Evolutionary conservation across 2,113 vertebrate genomes (phyloP).

Genomic region (Coreoperca whiteheadi): DNA sequence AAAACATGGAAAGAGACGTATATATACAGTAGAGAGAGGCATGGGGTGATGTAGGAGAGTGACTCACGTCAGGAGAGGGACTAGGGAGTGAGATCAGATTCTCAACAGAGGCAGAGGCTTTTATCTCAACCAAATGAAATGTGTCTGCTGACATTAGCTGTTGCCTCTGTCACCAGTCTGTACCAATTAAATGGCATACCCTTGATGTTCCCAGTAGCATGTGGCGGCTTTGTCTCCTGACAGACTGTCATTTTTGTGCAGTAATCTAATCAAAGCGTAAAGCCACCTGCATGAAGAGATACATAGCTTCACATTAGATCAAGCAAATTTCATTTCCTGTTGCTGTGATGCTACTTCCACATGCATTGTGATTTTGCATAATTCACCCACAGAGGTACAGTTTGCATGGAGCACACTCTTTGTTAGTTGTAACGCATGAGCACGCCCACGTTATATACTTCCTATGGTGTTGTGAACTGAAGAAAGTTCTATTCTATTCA

Average conservation of each 20-base stretch:
- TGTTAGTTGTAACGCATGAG: conserved; percentile 45
- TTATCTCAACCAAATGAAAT: conserved; percentile 43
- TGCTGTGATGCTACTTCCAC: conserved; percentile 15
- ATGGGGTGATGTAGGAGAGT: conserved; percentile 11
- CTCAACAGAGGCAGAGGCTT: conserved; percentile 48
- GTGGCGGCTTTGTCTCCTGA: conserved; percentile 16
- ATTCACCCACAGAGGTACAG: conserved; percentile 50
- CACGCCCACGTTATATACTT: conserved; percentile 43
- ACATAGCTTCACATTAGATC: background rate
- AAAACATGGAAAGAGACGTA: conserved; percentile 5
- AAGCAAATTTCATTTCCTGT: conserved; percentile 51
- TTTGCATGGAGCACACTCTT: conserved; percentile 22
- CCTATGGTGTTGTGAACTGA: conserved; percentile 20
- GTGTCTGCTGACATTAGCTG: conserved; percentile 54
- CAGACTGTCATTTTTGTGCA: conserved; percentile 15
- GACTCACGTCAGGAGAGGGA: conserved; percentile 29
- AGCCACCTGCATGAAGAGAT: conserved; percentile 12
- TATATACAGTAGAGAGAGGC: conserved; percentile 4
- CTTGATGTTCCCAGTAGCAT: conserved; percentile 12
- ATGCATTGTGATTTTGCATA: conserved; percentile 51
- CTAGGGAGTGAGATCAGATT: conserved; percentile 24
- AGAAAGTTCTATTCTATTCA: conserved; percentile 49
- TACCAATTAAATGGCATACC: conserved; percentile 27
- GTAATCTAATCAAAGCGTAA: conserved; percentile 22
- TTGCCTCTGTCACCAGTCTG: conserved; percentile 39